Conservation (phyloP, 2,888 invertebrate genomes). For the Pheosia gnoma region DNA sequence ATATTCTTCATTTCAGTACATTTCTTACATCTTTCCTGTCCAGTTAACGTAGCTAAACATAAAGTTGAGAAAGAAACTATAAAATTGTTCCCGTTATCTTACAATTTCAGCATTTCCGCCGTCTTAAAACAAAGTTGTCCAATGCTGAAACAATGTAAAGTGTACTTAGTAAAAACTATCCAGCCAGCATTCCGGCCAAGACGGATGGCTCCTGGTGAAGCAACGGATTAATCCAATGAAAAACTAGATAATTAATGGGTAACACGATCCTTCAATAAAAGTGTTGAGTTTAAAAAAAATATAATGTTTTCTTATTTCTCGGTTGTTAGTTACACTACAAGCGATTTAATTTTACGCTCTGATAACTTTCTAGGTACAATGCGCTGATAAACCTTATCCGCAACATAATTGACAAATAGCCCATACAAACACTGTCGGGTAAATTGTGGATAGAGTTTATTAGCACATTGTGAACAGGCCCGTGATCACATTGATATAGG, state of each 20-base stretch:
- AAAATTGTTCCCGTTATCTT: background rate
- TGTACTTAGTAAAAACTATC: slow-evolving; percentile 21
- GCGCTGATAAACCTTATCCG: no score
- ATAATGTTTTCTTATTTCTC: no score
- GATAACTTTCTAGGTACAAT: no score
- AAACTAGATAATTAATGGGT: slow-evolving; percentile 29
- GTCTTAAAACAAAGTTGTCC: background rate
- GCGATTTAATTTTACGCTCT: no score
- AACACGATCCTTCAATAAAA: slow-evolving; percentile 28
- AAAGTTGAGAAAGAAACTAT: background rate
- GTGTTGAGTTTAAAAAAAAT: no score
- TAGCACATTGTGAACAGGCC: no score
- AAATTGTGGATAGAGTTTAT: no score
- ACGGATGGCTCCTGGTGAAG: slow-evolving; percentile 27
- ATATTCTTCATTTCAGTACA: no score
- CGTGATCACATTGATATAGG: no score
- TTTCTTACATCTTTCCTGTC: background rate
- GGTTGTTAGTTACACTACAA: no score
- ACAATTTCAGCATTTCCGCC: background rate
- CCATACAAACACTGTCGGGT: no score
- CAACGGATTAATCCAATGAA: slow-evolving; percentile 32
- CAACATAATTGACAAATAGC: no score
- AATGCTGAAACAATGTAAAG: slow-evolving; percentile 13
- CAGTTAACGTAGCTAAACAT: background rate
- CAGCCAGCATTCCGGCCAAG: slow-evolving; percentile 24